These are phyloP conservation scores for Stictocephala bisonia DNA, from an alignment of 2,888 invertebrate species.

Conservation along the genomic window DNA sequence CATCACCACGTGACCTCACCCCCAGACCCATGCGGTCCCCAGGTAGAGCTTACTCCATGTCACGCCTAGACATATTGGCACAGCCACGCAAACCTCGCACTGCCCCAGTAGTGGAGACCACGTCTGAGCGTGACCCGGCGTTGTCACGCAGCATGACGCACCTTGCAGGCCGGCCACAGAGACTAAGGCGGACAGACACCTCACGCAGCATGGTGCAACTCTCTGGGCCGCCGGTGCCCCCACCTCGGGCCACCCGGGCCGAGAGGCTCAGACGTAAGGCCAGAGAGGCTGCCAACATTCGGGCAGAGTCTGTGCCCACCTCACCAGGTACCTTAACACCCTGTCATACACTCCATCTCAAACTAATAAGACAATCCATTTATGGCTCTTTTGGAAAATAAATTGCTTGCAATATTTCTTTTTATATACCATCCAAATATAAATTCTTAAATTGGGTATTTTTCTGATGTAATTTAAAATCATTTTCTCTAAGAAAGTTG, in stretches of 20 bases:
- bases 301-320: constrained; percentile 63
- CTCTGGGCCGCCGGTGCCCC: constrained; percentile 57
- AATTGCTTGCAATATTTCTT: too few species aligned
- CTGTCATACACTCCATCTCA: too few species aligned
- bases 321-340: constrained; percentile 56
- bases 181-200: constrained; percentile 61
- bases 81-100: constrained; percentile 71
- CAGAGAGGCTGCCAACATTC: constrained; percentile 56
- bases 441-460: too few species aligned
- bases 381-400: too few species aligned
- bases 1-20: constrained; percentile 73
- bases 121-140: constrained; percentile 61
- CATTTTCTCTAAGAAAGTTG: too few species aligned
- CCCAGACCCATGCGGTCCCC: constrained; percentile 62
- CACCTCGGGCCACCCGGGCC: constrained; percentile 65
- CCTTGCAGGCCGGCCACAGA: constrained; percentile 64
- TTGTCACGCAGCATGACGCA: constrained; percentile 77
- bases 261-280: constrained; percentile 65
- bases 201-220: constrained; percentile 69
- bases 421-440: too few species aligned
- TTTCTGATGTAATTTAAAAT: too few species aligned
- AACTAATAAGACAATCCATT: too few species aligned
- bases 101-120: constrained; percentile 63
- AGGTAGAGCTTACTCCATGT: constrained; percentile 91
- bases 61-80: constrained; percentile 87